These are phyloP conservation scores for Enteromius radiatus DNA, from an alignment of 2,797 vertebrate species.

Conservation along the genomic window DNA sequence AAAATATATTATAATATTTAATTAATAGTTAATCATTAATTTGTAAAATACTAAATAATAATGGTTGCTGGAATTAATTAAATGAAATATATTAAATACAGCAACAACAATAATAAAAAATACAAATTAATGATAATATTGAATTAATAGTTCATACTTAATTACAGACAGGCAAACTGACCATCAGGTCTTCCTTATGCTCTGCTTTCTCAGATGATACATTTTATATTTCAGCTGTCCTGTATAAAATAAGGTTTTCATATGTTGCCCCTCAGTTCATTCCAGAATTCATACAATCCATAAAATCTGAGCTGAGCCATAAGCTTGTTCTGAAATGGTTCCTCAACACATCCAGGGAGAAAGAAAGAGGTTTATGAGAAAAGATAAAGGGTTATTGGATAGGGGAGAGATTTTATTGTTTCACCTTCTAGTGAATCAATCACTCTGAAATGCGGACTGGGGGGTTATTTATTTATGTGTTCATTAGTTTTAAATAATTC, in stretches of 20 bases:
- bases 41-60: no score
- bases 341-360: slow-evolving; percentile 26
- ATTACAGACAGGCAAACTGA: no score
- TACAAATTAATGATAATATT: no score
- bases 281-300: slow-evolving; percentile 35
- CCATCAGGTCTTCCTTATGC: neutral
- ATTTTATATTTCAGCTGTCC: slow-evolving; percentile 25
- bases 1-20: no score
- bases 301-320: slow-evolving; percentile 27
- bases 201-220: slow-evolving; percentile 18
- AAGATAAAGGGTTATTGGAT: slow-evolving; percentile 51
- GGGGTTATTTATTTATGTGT: slow-evolving; percentile 76
- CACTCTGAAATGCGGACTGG: slow-evolving; percentile 71
- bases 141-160: no score
- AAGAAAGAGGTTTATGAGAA: slow-evolving; percentile 53
- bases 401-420: slow-evolving; percentile 59
- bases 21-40: no score
- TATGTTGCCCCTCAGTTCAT: slow-evolving; percentile 19
- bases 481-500: slow-evolving; percentile 80
- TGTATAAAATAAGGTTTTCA: slow-evolving; percentile 38
- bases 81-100: no score
- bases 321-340: slow-evolving; percentile 39
- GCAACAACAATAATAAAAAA: no score
- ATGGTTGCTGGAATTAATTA: no score
- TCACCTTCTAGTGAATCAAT: slow-evolving; percentile 74